phyloP scores from a whole-genome alignment of 2,888 invertebrate genomes.

The Muscina levida region DNA sequence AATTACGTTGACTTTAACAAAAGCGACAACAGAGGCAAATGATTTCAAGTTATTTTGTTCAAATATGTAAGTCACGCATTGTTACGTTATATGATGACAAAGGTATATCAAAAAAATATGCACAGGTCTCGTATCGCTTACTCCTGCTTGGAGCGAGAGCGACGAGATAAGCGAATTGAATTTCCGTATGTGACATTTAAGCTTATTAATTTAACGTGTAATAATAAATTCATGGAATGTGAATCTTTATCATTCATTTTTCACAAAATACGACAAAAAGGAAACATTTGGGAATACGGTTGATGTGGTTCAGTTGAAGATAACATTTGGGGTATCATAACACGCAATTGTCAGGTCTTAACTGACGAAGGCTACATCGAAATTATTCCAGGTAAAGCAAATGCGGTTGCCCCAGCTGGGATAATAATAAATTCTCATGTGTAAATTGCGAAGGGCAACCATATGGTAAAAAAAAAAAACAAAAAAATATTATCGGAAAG shows the following conservation, averaged over 20 bases:
- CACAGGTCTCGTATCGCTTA: not conserved
- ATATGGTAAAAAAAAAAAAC: too few species aligned
- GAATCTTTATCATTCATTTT: not conserved
- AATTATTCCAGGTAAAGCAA: too few species aligned
- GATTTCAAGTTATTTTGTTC: not conserved
- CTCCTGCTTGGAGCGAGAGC: not conserved
- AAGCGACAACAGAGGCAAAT: constrained; percentile 18
- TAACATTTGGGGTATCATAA: too few species aligned
- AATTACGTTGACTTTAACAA: constrained; percentile 30
- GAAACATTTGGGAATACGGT: not conserved
- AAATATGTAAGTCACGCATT: constrained; percentile 36
- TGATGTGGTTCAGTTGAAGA: too few species aligned
- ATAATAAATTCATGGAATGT: constrained; percentile 1
- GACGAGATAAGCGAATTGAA: constrained; percentile 12
- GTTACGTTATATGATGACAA: not conserved
- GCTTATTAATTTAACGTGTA: constrained; percentile 19
- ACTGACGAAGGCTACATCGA: too few species aligned
- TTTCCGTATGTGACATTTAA: constrained; percentile 7
- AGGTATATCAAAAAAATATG: not conserved
- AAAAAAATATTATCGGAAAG: too few species aligned
- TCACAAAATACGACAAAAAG: not conserved
- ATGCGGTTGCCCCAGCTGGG: too few species aligned
- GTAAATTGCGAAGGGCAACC: too few species aligned
- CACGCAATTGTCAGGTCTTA: too few species aligned
- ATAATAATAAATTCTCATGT: too few species aligned